A percentile compares a stretch with the other conserved stretches of the same genome.
Conservation (phyloP, 2,888 invertebrate species). For the Celastrina argiolus region DNA sequence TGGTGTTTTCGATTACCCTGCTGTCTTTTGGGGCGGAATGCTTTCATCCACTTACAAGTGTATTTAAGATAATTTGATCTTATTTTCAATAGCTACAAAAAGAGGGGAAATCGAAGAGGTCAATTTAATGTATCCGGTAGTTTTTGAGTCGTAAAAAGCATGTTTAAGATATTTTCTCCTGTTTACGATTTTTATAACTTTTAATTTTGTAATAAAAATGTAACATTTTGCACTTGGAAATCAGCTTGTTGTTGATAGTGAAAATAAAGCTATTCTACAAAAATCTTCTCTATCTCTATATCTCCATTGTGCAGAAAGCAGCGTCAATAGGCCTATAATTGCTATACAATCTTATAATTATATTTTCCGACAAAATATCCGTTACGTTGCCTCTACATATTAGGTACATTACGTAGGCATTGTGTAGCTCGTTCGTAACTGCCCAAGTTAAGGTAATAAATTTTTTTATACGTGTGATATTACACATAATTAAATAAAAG, state of each 20-base stretch:
- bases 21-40: conserved; percentile 36
- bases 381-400: not conserved
- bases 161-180: not conserved
- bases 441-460: not conserved
- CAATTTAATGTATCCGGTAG: conserved; percentile 3
- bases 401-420: not conserved
- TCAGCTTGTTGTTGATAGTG: not conserved
- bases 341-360: too few relatives aligned
- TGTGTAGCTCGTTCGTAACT: not conserved
- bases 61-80: conserved; percentile 23
- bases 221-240: not conserved
- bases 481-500: too few relatives aligned
- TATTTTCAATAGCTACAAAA: conserved; percentile 21
- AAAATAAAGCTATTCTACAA: not conserved
- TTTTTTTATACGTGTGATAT: not conserved
- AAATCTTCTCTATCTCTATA: not conserved
- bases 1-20: conserved; percentile 30
- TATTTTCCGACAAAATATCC: too few relatives aligned
- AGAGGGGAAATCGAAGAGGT: not conserved
- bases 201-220: too few relatives aligned
- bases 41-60: conserved; percentile 37
- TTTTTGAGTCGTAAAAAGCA: not conserved
- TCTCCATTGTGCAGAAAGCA: not conserved
- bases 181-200: not conserved
- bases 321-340: too few relatives aligned